Evolutionary conservation across 2,113 vertebrate genomes (phyloP).

Genomic region (Pardalotus punctatus): DNA sequence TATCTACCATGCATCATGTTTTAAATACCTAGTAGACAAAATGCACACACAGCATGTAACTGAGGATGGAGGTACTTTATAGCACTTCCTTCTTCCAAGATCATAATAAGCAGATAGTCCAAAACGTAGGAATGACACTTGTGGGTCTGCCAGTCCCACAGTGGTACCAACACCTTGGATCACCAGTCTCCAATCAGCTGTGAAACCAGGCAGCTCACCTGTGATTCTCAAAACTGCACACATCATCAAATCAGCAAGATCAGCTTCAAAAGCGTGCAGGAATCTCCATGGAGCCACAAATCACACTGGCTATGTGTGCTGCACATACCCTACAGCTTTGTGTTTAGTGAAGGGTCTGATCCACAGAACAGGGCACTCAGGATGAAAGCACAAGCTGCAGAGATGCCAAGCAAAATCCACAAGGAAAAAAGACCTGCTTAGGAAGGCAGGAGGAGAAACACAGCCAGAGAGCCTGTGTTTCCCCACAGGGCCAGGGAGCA

Average conservation of each 20-base stretch:
- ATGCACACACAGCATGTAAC: neutral
- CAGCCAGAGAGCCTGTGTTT: neutral
- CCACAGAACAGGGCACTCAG: accelerated
- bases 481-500: constrained; percentile 15
- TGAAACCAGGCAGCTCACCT: neutral
- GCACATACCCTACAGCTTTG: neutral
- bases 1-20: neutral
- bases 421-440: neutral
- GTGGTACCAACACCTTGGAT: neutral
- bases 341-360: neutral
- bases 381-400: neutral
- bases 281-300: neutral
- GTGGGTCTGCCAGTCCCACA: neutral
- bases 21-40: constrained; percentile 18
- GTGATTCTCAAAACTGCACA: neutral
- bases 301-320: accelerated
- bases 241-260: neutral
- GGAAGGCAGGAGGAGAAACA: neutral
- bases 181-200: neutral
- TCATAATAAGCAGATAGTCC: neutral
- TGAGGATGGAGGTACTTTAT: neutral
- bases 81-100: neutral
- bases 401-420: neutral
- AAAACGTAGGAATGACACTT: neutral
- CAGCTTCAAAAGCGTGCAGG: neutral